phyloP scores from a whole-genome alignment of 2,797 vertebrate species.

The Bradypus variegatus region DNA sequence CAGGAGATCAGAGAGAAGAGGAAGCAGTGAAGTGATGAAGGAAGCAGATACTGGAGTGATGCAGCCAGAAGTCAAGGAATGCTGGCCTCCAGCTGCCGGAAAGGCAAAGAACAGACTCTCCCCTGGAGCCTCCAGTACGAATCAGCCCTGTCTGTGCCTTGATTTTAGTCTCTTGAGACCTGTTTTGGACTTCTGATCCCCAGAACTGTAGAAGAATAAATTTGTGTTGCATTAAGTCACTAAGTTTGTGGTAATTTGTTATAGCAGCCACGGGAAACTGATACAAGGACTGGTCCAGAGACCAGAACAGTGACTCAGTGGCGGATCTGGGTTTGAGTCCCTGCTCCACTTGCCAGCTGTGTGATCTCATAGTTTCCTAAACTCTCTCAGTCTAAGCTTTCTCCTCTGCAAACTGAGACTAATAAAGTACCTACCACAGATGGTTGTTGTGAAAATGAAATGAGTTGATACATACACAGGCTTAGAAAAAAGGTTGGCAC shows the following conservation, averaged over 20 bases:
- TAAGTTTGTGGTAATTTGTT: background rate
- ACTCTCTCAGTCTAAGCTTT: background rate
- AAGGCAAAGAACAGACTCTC: background rate
- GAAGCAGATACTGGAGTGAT: background rate
- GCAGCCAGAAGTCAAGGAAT: background rate
- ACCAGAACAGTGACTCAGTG: background rate
- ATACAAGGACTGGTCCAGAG: background rate
- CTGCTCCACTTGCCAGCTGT: background rate
- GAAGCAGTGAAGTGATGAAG: background rate
- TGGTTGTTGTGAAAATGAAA: background rate
- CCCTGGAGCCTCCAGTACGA: background rate
- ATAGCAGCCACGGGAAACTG: background rate
- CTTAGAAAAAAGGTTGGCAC: background rate
- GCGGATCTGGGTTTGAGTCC: background rate
- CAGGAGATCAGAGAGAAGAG: background rate
- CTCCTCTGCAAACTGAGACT: background rate
- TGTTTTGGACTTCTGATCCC: background rate
- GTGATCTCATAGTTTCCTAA: background rate
- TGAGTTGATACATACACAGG: background rate
- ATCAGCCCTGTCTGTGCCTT: background rate
- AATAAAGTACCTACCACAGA: background rate
- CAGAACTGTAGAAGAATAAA: background rate
- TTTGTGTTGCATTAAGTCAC: background rate
- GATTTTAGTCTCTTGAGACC: no score
- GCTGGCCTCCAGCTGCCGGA: rapidly evolving